phyloP scores from a whole-genome alignment of 2,888 invertebrate genomes.

The Idaea aversata region DNA sequence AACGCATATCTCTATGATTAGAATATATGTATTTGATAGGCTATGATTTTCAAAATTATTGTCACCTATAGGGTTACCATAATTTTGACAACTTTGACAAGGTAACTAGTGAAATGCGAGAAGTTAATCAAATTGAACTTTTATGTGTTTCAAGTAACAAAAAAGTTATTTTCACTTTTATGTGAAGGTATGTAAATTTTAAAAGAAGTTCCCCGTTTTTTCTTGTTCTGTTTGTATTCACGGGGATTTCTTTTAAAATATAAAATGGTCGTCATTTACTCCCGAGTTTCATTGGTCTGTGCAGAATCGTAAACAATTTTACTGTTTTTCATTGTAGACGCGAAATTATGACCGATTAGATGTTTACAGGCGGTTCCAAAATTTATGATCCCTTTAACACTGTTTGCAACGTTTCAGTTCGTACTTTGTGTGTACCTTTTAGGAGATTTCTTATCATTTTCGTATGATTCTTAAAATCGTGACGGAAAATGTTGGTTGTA shows the following conservation, averaged over 20 bases:
- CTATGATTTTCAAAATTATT: too few species aligned
- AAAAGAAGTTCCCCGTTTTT: slow-evolving; percentile 12
- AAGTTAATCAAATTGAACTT: neutral
- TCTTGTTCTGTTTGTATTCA: neutral
- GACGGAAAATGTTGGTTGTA: slow-evolving; percentile 2
- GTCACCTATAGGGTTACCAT: too few species aligned
- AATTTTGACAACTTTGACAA: too few species aligned
- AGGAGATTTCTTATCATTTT: neutral
- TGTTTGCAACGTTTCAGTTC: slow-evolving; percentile 16
- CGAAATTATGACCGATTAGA: slow-evolving; percentile 44
- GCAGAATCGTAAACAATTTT: slow-evolving; percentile 53
- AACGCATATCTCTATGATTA: too few species aligned
- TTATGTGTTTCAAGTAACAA: slow-evolving; percentile 16
- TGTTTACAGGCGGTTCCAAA: slow-evolving; percentile 36
- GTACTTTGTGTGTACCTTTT: slow-evolving; percentile 2
- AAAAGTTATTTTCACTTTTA: slow-evolving; percentile 5
- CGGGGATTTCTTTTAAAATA: slow-evolving; percentile 30
- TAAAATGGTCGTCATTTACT: slow-evolving; percentile 41
- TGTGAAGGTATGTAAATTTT: slow-evolving; percentile 1
- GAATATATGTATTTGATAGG: too few species aligned
- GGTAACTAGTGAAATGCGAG: too few species aligned
- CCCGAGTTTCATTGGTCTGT: slow-evolving; percentile 42
- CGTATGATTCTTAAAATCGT: neutral
- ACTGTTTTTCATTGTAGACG: slow-evolving; percentile 50
- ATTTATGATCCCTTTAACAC: slow-evolving; percentile 35